Conservation (phyloP, 2,113 vertebrate species). For the Peucedramus taeniatus region DNA sequence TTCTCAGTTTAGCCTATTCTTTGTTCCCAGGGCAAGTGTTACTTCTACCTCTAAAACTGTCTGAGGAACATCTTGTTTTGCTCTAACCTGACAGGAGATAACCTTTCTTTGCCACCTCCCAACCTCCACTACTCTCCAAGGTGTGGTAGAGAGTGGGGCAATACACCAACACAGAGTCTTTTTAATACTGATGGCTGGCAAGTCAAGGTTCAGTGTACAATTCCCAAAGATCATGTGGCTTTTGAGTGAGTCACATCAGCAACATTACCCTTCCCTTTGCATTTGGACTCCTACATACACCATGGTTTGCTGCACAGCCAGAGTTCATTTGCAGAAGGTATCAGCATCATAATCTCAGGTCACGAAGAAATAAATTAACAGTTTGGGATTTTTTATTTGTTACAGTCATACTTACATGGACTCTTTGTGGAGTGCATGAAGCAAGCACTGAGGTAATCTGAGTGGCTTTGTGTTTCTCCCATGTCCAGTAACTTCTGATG, state of each 20-base stretch:
- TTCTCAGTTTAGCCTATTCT: background rate
- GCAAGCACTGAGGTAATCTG: too few relatives aligned
- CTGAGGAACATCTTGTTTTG: background rate
- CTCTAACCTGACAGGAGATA: background rate
- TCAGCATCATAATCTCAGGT: background rate
- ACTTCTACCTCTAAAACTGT: background rate
- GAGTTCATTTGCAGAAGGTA: background rate
- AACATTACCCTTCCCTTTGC: background rate
- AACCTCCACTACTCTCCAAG: background rate
- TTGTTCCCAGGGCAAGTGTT: background rate
- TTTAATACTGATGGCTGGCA: background rate
- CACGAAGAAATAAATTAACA: background rate
- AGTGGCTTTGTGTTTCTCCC: background rate
- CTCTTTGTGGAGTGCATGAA: background rate
- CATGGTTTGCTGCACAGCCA: background rate
- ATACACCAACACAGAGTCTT: background rate
- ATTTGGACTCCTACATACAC: background rate
- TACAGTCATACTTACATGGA: background rate
- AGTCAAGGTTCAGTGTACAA: background rate
- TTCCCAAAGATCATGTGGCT: background rate
- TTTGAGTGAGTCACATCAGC: background rate
- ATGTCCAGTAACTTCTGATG: background rate
- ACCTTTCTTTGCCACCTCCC: background rate
- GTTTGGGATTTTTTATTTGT: fast-evolving
- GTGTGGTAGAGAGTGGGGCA: background rate